These are phyloP conservation scores for Harpagifer antarcticus DNA, from an alignment of 2,797 vertebrate species.

Conservation along the genomic window DNA sequence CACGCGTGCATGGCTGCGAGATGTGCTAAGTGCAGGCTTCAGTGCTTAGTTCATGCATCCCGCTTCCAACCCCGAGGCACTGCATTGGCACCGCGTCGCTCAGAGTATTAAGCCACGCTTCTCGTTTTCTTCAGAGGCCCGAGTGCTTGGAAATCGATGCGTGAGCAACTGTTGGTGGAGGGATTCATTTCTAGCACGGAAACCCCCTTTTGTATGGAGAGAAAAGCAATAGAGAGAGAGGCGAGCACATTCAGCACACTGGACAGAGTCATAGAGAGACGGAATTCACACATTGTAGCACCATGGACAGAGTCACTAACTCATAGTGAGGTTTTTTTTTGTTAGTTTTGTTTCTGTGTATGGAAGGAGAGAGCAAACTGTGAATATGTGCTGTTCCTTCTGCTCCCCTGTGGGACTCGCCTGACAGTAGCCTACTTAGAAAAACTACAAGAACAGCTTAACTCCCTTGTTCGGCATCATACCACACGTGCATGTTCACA, in stretches of 20 bases:
- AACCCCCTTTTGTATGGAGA: constrained; percentile 9
- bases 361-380: background rate
- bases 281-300: constrained; percentile 32
- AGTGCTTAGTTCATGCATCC: constrained; percentile 48
- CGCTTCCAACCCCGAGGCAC: constrained; percentile 58
- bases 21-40: constrained; percentile 47
- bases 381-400: background rate
- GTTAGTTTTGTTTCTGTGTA: background rate
- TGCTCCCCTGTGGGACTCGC: background rate
- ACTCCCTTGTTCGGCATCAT: background rate
- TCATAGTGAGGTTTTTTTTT: background rate
- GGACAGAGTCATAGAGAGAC: constrained; percentile 13
- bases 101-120: constrained; percentile 50
- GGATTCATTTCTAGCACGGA: constrained; percentile 37
- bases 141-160: constrained; percentile 63
- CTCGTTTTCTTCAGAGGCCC: constrained; percentile 50
- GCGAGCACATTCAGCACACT: constrained; percentile 12
- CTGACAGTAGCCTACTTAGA: background rate
- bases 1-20: constrained; percentile 42
- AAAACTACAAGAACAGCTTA: background rate
- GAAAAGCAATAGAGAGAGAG: constrained; percentile 2
- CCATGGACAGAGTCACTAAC: constrained; percentile 46
- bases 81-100: constrained; percentile 50
- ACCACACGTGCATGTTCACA: background rate
- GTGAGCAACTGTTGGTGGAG: constrained; percentile 55